These are phyloP conservation scores for Regulus satrapa DNA, from an alignment of 2,113 vertebrate genomes.

Conservation along the genomic window DNA sequence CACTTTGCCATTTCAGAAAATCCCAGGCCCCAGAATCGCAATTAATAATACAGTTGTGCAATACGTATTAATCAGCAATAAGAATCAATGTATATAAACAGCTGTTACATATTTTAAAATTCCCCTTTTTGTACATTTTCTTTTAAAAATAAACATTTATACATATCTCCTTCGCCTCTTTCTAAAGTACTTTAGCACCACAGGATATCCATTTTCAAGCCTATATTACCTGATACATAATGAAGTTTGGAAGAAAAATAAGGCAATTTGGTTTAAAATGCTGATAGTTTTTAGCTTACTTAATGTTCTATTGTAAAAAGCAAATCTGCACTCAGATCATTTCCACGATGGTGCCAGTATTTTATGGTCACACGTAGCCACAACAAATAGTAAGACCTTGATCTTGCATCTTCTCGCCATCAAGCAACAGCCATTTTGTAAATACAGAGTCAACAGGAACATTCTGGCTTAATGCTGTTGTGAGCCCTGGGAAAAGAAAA, in stretches of 20 bases:
- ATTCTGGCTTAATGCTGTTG: conserved; percentile 84
- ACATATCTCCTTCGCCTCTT: conserved; percentile 80
- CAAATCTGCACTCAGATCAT: conserved; percentile 73
- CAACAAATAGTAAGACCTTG: conserved; percentile 62
- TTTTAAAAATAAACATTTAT: conserved; percentile 87
- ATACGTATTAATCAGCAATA: conserved; percentile 86
- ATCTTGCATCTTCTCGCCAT: conserved; percentile 61
- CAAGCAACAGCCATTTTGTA: conserved; percentile 57
- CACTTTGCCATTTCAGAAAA: conserved; percentile 46
- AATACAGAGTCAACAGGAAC: conserved; percentile 38
- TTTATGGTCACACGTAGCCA: conserved; percentile 64
- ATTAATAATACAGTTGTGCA: conserved; percentile 79
- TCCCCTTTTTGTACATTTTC: conserved; percentile 83
- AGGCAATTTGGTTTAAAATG: conserved; percentile 91
- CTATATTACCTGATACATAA: conserved; percentile 90
- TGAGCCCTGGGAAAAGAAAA: conserved; percentile 82
- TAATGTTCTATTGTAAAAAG: conserved; percentile 81
- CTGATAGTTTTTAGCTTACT: conserved; percentile 82
- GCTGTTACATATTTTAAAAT: conserved; percentile 84
- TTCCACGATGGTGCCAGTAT: conserved; percentile 65
- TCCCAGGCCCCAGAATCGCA: conserved; percentile 64
- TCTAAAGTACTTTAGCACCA: conserved; percentile 91
- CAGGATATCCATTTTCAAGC: conserved; percentile 90
- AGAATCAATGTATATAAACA: conserved; percentile 86
- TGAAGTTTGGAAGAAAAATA: conserved; percentile 88